Percentiles rank a stretch among this genome's conserved stretches.
phyloP scores from a whole-genome alignment of 2,797 vertebrate genomes.

The Esox lucius region DNA sequence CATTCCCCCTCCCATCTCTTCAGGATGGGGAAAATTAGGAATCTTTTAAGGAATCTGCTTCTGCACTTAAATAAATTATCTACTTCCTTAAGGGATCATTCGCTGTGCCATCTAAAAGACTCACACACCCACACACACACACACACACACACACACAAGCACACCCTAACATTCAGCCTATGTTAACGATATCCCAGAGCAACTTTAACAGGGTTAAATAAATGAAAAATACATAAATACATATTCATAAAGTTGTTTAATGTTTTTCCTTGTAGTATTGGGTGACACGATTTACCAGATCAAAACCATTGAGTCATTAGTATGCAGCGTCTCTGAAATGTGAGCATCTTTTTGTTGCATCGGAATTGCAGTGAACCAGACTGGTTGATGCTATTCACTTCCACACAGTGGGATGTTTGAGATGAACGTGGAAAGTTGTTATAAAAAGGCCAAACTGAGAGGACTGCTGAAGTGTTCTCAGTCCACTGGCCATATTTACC shows the following conservation, averaged over 20 bases:
- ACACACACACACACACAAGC: too few species aligned
- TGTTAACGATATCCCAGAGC: slow-evolving; percentile 20
- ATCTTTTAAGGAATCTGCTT: slow-evolving; percentile 21
- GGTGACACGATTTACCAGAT: slow-evolving; percentile 3
- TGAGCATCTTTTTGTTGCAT: not conserved
- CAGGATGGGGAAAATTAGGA: slow-evolving; percentile 4
- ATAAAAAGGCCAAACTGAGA: not conserved
- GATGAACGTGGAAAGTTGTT: too few species aligned
- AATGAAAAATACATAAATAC: slow-evolving; percentile 14
- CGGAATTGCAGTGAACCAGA: not conserved
- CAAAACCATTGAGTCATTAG: slow-evolving; percentile 5
- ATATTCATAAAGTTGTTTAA: slow-evolving; percentile 5
- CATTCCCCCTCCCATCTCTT: not conserved
- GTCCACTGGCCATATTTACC: not conserved
- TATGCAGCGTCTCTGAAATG: slow-evolving; percentile 6
- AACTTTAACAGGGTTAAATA: not conserved
- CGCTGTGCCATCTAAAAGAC: slow-evolving; percentile 1
- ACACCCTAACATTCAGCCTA: slow-evolving; percentile 9
- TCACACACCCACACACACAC: not conserved
- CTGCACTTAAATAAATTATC: slow-evolving; percentile 30
- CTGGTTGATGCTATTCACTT: too few species aligned
- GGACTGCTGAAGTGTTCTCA: too few species aligned
- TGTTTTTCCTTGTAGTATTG: slow-evolving; percentile 5
- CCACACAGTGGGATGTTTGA: too few species aligned
- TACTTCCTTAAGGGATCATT: slow-evolving; percentile 6